Evolutionary conservation across 1,140 invertebrate genomes (phyloP), one percentile per base, ranked within the genome.

Genomic region (Frieseomelitta varia): DNA sequence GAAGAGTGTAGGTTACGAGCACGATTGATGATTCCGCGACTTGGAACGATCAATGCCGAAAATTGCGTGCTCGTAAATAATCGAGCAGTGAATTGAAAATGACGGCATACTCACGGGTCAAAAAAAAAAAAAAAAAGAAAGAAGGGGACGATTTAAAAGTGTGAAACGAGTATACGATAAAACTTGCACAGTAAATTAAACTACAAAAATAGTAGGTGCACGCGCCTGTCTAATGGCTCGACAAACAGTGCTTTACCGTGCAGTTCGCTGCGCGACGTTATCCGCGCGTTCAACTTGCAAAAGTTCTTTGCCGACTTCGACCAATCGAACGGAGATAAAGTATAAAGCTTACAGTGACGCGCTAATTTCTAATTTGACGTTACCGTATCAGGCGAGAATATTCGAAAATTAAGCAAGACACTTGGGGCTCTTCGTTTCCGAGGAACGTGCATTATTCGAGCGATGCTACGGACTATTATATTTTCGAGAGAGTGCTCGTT

Each of bases 181-280:
- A 90, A 90, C 76, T 90, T 80, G 85, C 75, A 90, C 82, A 76
- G 82, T 90, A 87, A 87, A 90, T 90, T 90, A 78, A 90, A 85
- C 85, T 82, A 84, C 74, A 58, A 79, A 89, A 86, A 90, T 85
- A 89, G 88, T 81, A 34, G 63, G 53, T 34, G 58, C 63, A 65
- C 71, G 61, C 19, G 68, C 61, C 68, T 68, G 79, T 89, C 85
- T 85, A 90, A 90, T 90, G 88, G 88, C 81, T 90, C 79, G 88
- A 84, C 79, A 80, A 87, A 87, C 88, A 83, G 85, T 90, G 82
- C 79, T 90, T 90, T 81, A 87, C 78, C 61, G 76, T 76, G 56
- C 79, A 81, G 82, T 67, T 85, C 53, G 81, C 77, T 90, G 75
- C 81, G 53, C 74, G 61, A 71, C 65, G 61, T 65, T 85, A 87